These are phyloP conservation scores for Sander lucioperca DNA, from an alignment of 2,113 vertebrate genomes.

Conservation along the genomic window DNA sequence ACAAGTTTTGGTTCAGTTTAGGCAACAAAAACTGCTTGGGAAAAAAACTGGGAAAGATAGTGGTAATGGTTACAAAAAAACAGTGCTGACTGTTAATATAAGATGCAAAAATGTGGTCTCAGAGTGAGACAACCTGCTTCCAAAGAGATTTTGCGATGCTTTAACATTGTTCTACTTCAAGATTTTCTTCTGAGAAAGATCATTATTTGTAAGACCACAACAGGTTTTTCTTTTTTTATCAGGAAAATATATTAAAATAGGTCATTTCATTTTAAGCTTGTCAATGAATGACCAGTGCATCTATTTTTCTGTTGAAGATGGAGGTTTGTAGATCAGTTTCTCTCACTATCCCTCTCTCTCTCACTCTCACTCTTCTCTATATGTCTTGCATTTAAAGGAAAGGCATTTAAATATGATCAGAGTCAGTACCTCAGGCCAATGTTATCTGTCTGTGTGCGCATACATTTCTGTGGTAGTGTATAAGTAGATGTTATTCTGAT, in stretches of 20 bases:
- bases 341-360: not conserved
- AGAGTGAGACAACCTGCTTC: not conserved
- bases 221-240: too few species aligned
- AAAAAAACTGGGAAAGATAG: not conserved
- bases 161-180: too few species aligned
- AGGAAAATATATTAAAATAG: too few species aligned
- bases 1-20: not conserved
- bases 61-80: not conserved
- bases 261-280: not conserved
- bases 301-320: not conserved
- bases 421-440: not conserved
- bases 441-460: not conserved
- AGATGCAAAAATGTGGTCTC: not conserved
- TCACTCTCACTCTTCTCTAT: not conserved
- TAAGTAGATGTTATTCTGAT: conserved; percentile 24
- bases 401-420: conserved; percentile 10
- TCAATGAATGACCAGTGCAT: not conserved
- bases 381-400: conserved; percentile 5
- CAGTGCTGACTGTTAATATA: not conserved
- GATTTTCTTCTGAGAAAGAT: too few species aligned
- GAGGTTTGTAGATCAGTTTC: not conserved
- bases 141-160: not conserved
- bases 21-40: not conserved
- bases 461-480: conserved; percentile 10
- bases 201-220: too few species aligned